These are phyloP conservation scores for Cygnus buccinator DNA, from an alignment of 2,113 vertebrate genomes.

Conservation along the genomic window DNA sequence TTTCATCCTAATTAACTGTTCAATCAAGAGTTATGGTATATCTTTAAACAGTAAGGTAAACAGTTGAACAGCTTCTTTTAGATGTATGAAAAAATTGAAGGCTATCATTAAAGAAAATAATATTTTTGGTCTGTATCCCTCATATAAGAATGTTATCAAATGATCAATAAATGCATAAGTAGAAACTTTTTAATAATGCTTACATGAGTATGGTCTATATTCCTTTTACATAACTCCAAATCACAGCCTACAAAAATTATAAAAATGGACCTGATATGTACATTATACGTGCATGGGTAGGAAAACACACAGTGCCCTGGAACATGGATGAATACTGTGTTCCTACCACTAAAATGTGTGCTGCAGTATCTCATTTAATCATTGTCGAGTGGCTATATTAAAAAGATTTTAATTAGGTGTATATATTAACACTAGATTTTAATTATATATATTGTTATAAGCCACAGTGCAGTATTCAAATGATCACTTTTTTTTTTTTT, in stretches of 20 bases:
- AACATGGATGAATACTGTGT: neutral
- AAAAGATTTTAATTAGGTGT: neutral
- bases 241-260: neutral
- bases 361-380: accelerated
- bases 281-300: neutral
- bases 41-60: neutral
- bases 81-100: neutral
- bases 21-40: neutral
- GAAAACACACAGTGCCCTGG: neutral
- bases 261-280: neutral
- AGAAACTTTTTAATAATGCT: neutral
- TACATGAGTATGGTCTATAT: neutral
- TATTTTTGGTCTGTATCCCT: neutral
- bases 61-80: neutral
- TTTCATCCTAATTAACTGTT: neutral
- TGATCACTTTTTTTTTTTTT: neutral
- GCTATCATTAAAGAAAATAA: neutral
- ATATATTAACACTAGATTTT: neutral
- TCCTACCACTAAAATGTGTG: neutral
- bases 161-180: neutral
- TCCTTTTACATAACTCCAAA: neutral
- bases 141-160: neutral
- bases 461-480: neutral
- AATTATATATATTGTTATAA: neutral
- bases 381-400: neutral